Base-by-base conservation (phyloP, 1,140 invertebrate genomes). In the Gerris buenoi region DNA sequence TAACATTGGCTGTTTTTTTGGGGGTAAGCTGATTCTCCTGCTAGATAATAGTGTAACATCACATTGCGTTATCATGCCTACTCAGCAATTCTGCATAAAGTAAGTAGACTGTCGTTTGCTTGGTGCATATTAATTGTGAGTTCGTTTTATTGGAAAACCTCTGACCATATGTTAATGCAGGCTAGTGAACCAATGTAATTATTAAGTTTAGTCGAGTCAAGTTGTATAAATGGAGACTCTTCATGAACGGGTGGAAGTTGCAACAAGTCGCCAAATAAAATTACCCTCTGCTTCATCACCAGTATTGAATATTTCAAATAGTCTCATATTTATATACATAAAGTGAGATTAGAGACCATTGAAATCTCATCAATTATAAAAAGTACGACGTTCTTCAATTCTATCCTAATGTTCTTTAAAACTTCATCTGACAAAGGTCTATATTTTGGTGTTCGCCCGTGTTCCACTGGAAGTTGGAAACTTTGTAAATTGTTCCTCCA, bases 261-360 rank as follows among this genome's bases (percentile, higher is more conserved):
- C n/a, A 75, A 66, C 61, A 75, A 71, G 68, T 76, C 74, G 3
- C 73, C 72, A 69, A 73, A 71, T 14, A 74, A n/a, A 27, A 73
- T 22, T 69, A 2, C 69, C 71, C 64, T 72, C 63, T 25, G 68
- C 26, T 23, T 58, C 58, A n/a, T 70, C 64, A 66, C 29, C 5
- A 23, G 65, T 65, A 59, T 67, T 59, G 22, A 70, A 72, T 57
- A 71, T 70, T 66, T 72, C 68, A 27, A 27, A 22, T 27, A 71
- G 33, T 65, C 71, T 58, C 18, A 65, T 26, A 62, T 69, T 59
- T 23, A 72, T 71, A 33, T 71, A 71, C 29, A 68, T 29, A 72
- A 64, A n/a, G 67, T 71, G 13, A 75, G 25, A 67, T 75, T 76
- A 57, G 75, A 75, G 66, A 76, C 68, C 76, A 76, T 76, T n/a